These are phyloP conservation scores for Drosophila koepferae DNA, from an alignment of 2,888 invertebrate species.

Conservation along the genomic window DNA sequence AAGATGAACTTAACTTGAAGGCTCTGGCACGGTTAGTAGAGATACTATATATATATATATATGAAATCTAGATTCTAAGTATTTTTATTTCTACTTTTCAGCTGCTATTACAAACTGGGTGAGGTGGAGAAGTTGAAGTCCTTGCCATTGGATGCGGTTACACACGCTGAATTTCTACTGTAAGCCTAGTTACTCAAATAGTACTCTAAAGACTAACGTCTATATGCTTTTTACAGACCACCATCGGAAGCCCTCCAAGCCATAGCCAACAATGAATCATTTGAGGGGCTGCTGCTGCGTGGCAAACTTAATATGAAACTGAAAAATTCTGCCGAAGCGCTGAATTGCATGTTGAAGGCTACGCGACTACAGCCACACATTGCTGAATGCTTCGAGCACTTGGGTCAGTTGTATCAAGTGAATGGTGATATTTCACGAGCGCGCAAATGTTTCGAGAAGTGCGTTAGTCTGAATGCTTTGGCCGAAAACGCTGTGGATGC, in stretches of 20 bases:
- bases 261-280: constrained; percentile 59
- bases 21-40: constrained; percentile 73
- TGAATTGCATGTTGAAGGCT: constrained; percentile 89
- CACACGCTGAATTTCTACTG: constrained; percentile 74
- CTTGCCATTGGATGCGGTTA: constrained; percentile 59
- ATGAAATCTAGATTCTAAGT: background rate
- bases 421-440: constrained; percentile 90
- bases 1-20: constrained; percentile 43
- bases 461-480: constrained; percentile 90
- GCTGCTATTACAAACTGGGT: constrained; percentile 75
- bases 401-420: constrained; percentile 91
- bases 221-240: constrained; percentile 52
- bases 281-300: constrained; percentile 71
- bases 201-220: background rate
- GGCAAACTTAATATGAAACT: constrained; percentile 81
- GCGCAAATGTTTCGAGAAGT: constrained; percentile 93
- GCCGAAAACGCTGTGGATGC: constrained; percentile 89
- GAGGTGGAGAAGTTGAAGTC: constrained; percentile 54
- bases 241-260: constrained; percentile 87
- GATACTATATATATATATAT: background rate
- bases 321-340: constrained; percentile 87
- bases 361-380: constrained; percentile 91
- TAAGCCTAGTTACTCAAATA: constrained; percentile 46
- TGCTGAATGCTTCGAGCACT: constrained; percentile 90
- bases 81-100: constrained; percentile 32